Evolutionary conservation across 2,113 vertebrate species (phyloP), one percentile per base, ranked within the genome.

Genomic region (Myxocyprinus asiaticus): DNA sequence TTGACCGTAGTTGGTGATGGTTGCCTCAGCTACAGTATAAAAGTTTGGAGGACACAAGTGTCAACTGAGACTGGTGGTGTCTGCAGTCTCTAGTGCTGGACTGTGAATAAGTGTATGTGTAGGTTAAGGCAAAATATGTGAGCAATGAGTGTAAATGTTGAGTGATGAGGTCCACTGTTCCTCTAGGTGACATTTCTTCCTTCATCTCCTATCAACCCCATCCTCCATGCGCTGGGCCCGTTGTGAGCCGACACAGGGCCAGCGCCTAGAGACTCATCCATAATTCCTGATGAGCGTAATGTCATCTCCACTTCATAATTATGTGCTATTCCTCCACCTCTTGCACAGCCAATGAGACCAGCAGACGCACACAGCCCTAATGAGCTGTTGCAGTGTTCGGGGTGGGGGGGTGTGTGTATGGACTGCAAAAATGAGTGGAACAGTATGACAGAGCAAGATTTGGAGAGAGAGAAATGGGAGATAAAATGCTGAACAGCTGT

Each of bases 221-320:
- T 62, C 58, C 71, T 74, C 56, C 45, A 10, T 9, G 58, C 8
- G 7, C 58, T 7, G 5, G 64, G 12, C 44, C 71, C 0, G 66
- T 11, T 67, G 83, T 33, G 65, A 15, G 22, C 86, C 82, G 63
- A 66, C 67, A 82, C 86, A 80, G 81, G 77, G 77, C 79, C 59
- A 74, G 81, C 77, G 85, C 87, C 87, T 85, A 84, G 87, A 90
- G 90, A 90, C 87, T 92, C 91, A 91, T 91, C 87, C 89, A 92
- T 94, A 93, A 94, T 93, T 92, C 86, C 91, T 92, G 89, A 93
- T 90, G 91, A 90, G 88, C 86, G 88, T 91, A 92, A 92, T 88
- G 88, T 84, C 91, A 90, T 91, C 89, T 89, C 86, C 79, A 90
- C 90, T 91, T 92, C 87, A 93, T 92, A 91, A 93, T 92, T 90